Conservation (phyloP, 2,113 vertebrate species). For the Callospermophilus lateralis region DNA sequence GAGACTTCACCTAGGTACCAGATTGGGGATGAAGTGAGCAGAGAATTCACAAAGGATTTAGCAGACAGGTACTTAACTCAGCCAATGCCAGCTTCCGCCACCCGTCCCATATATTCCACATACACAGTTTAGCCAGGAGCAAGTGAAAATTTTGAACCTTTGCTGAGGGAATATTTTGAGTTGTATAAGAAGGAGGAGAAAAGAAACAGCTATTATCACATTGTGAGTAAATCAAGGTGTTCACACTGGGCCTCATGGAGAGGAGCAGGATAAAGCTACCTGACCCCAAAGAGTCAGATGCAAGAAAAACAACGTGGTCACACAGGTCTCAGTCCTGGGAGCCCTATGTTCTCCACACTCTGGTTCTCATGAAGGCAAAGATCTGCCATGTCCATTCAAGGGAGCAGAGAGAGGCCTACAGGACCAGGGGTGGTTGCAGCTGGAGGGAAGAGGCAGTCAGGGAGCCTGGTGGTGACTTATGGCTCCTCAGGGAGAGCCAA, state of each 20-base stretch:
- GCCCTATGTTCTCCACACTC: no score
- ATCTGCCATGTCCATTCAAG: neutral
- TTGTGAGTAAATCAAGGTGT: neutral
- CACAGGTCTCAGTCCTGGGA: neutral
- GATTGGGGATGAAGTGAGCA: neutral
- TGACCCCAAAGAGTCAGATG: neutral
- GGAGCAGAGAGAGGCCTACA: neutral
- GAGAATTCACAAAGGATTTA: no score
- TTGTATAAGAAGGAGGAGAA: neutral
- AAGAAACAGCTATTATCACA: neutral
- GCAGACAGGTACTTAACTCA: no score
- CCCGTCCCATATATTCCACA: accelerated
- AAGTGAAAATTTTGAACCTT: neutral
- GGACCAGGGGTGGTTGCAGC: accelerated
- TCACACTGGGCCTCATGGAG: neutral
- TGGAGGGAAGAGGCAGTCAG: neutral
- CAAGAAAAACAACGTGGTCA: neutral
- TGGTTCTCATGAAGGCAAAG: neutral
- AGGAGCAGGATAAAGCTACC: neutral
- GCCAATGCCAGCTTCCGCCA: neutral
- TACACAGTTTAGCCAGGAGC: neutral
- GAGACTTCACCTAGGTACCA: neutral
- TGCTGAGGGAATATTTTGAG: neutral
- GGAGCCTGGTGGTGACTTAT: neutral
- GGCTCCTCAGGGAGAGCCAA: neutral